phyloP scores from a whole-genome alignment of 30 jellyfish, hydroid and myxozoan genomes.

The Catostylus mosaicus region DNA sequence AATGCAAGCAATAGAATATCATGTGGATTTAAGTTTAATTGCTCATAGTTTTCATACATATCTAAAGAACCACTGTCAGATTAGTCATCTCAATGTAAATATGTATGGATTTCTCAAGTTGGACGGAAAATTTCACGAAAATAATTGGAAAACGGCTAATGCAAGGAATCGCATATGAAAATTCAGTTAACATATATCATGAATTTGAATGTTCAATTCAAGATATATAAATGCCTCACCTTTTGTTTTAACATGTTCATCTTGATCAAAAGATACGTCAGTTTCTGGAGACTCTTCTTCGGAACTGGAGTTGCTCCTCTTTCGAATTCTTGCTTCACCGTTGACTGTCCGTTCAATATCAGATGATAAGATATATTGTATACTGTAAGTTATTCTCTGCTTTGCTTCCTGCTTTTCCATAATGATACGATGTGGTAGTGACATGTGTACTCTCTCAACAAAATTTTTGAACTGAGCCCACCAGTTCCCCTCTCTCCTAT shows the following conservation, averaged over 20 bases:
- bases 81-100: no score
- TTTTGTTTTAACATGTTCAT: not conserved
- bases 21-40: no score
- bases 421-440: not conserved
- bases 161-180: no score
- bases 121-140: no score
- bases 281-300: not conserved
- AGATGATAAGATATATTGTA: conserved; percentile 13
- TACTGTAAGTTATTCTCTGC: not conserved
- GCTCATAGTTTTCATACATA: no score
- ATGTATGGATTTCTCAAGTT: no score
- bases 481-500: not conserved
- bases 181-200: no score
- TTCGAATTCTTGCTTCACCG: not conserved
- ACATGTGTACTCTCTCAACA: no score
- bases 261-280: not conserved
- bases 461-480: not conserved
- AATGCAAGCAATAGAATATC: no score
- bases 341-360: conserved; percentile 11
- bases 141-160: no score
- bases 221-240: not conserved
- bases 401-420: conserved; percentile 9
- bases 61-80: no score
- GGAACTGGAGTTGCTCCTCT: not conserved
- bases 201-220: no score